Conservation (phyloP, 2,113 vertebrate species). For the Centrocercus urophasianus region DNA sequence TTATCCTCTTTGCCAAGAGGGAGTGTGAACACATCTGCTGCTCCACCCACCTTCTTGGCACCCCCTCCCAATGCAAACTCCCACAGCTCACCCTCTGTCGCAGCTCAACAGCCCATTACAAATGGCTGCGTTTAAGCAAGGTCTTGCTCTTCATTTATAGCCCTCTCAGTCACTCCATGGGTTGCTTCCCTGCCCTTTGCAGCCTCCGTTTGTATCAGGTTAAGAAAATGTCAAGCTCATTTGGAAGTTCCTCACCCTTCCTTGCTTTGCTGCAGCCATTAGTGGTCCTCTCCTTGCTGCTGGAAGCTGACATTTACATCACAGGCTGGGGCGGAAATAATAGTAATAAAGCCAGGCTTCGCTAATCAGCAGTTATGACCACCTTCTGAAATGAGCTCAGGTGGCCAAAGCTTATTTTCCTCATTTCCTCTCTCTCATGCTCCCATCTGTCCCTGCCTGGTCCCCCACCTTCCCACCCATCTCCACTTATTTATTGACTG, state of each 20-base stretch:
- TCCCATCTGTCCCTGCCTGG: not conserved
- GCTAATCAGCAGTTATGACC: constrained; percentile 21
- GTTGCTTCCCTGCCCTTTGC: not conserved
- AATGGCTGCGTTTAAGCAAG: not conserved
- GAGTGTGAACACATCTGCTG: constrained; percentile 68
- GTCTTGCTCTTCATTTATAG: not conserved
- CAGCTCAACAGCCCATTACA: not conserved
- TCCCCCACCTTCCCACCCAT: not conserved
- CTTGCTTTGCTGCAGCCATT: constrained; percentile 14
- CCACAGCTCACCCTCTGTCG: constrained; percentile 35
- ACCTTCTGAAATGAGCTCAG: constrained; percentile 12
- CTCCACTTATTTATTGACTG: not conserved
- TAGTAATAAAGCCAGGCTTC: not conserved
- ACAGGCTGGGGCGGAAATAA: not conserved
- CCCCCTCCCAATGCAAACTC: constrained; percentile 5
- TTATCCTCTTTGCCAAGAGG: constrained; percentile 53
- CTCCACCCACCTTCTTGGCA: constrained; percentile 57
- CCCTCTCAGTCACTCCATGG: not conserved
- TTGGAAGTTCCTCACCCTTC: constrained; percentile 41
- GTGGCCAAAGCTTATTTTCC: not conserved
- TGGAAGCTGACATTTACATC: constrained; percentile 72
- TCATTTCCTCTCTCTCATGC: not conserved
- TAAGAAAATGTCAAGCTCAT: constrained; percentile 75
- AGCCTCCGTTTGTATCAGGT: constrained; percentile 54
- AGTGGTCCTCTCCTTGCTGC: not conserved